Evolutionary conservation across 2,113 vertebrate genomes (phyloP).

Genomic region (Sturnira hondurensis): DNA sequence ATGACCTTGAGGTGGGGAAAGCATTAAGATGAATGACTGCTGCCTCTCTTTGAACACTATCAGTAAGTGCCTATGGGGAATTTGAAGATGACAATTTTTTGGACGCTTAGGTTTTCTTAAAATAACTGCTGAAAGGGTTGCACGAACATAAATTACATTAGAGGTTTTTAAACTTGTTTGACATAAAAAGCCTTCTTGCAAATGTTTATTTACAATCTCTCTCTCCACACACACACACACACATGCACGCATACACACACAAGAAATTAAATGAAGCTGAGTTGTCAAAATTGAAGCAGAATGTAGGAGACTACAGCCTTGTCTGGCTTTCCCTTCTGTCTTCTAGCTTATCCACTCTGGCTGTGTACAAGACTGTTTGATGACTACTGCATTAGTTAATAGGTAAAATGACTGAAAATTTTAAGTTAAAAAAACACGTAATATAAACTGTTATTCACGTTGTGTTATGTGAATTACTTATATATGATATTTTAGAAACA

Average conservation of each 20-base stretch:
- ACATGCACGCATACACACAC: too few relatives aligned
- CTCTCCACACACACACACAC: too few relatives aligned
- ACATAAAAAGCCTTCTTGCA: background rate
- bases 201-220: conserved; percentile 11
- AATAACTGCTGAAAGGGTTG: background rate
- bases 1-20: background rate
- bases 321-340: background rate
- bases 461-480: background rate
- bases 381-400: background rate
- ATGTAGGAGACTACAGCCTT: background rate
- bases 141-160: background rate
- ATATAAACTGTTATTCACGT: background rate
- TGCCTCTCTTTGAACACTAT: background rate
- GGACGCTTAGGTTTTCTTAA: background rate
- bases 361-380: background rate
- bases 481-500: conserved; percentile 15
- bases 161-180: background rate
- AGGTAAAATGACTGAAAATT: background rate
- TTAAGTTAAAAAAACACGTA: background rate
- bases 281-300: background rate
- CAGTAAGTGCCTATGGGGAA: background rate
- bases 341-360: background rate
- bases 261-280: background rate
- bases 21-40: background rate
- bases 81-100: background rate